Evolutionary conservation across 2,113 vertebrate genomes (phyloP), one percentile per base, ranked within the genome.

Genomic region (Glareola pratincola): DNA sequence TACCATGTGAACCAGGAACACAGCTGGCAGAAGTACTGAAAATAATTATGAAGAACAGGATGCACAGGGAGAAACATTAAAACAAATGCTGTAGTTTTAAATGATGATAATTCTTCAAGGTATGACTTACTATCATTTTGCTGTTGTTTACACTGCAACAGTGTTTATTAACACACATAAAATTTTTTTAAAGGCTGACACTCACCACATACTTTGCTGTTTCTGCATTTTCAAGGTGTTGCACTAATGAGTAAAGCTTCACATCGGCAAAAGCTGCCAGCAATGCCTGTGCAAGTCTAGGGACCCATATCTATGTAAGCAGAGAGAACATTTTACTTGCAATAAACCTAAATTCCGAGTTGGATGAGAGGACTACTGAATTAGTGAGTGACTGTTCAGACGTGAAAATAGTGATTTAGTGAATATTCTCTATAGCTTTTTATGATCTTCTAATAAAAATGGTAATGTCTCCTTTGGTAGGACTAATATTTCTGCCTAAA

Each of bases 1-100:
- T 98, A 99, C 99, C 99, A 99, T 0, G 99, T 99, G 96, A 99
- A 99, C 99, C 99, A 99, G 48, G 99, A 99, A 74, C 98, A 99
- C 86, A 99, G 85, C 94, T 99, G 99, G 97, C 99, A 99, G 95
- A 99, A 98, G 80, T 98, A 99, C 99, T 99, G 96, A 77, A 90
- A 97, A 90, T 36, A 92, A 85, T 85, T 48, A 96, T 10, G 29
- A 95, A 94, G 48, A 93, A 90, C 36, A 45, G 50, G 39, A 53
- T 83, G 32, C 48, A 90, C 15, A 69, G 29, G 41, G 32, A 41
- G 62, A 96, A 57, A 27, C 1, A 4, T 76, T 69, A 59, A 78
- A 48, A 34, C 66, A 68, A 68, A 18, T 41, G 56, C 17, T 66
- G n/a, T 60, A 56, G 15, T 59, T 26, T 74, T 30, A 77, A 87